These are phyloP conservation scores for Sarcophaga carnaria DNA, from an alignment of 2,888 invertebrate species.

Conservation along the genomic window DNA sequence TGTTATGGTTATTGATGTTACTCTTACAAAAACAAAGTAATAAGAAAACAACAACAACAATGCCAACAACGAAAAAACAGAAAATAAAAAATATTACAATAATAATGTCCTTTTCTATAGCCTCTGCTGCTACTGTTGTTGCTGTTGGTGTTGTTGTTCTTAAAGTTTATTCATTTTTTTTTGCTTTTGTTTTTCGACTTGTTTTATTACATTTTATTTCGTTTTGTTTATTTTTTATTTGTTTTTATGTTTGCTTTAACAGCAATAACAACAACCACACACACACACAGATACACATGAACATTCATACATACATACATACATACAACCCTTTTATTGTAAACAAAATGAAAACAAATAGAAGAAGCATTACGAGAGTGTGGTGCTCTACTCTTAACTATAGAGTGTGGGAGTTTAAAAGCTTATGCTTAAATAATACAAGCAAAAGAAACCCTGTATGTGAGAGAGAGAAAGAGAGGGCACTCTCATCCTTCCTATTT, in stretches of 20 bases:
- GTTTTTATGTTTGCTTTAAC: not conserved
- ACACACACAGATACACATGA: too few relatives aligned
- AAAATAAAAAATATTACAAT: too few relatives aligned
- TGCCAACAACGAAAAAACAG: too few relatives aligned
- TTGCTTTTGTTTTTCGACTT: not conserved
- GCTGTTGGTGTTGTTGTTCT: not conserved
- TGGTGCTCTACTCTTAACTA: not conserved
- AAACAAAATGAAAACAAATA: not conserved
- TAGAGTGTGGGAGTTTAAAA: not conserved
- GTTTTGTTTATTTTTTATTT: not conserved
- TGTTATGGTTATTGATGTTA: slow-evolving; percentile 42
- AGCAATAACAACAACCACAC: not conserved
- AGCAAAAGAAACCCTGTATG: too few relatives aligned
- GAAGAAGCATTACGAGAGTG: not conserved
- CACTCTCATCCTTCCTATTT: too few relatives aligned
- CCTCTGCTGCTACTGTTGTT: too few relatives aligned
- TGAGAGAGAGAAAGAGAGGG: too few relatives aligned
- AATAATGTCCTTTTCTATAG: too few relatives aligned
- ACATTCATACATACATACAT: too few relatives aligned
- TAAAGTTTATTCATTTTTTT: not conserved
- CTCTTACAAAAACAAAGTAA: slow-evolving; percentile 30
- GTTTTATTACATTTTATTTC: not conserved
- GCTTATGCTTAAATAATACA: not conserved
- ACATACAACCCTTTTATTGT: not conserved
- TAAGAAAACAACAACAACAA: slow-evolving; percentile 40